Evolutionary conservation across 2,888 invertebrate genomes (phyloP).

Genomic region (Antitype chi): DNA sequence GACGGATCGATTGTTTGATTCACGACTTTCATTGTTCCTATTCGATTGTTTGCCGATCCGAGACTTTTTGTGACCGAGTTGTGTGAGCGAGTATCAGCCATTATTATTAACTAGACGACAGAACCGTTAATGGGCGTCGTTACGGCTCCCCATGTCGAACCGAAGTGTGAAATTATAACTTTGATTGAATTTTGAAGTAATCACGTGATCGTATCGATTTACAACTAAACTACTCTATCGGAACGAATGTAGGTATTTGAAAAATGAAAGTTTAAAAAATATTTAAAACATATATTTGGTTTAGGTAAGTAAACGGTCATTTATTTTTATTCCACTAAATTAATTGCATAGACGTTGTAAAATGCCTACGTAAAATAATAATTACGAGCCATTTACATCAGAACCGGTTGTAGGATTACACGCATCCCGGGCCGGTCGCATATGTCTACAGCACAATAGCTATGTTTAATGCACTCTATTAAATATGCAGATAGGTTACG

Average conservation of each 20-base stretch:
- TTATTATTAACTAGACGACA: constrained; percentile 71
- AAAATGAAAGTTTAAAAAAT: background rate
- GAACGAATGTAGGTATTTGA: background rate
- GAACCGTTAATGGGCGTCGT: constrained; percentile 59
- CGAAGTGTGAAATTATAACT: constrained; percentile 58
- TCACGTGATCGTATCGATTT: constrained; percentile 42
- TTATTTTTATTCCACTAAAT: background rate
- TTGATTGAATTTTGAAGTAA: constrained; percentile 40
- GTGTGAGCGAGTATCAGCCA: constrained; percentile 66
- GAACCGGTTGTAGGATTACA: constrained; percentile 73
- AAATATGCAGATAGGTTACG: constrained; percentile 82
- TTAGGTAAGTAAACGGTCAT: background rate
- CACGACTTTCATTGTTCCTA: constrained; percentile 83
- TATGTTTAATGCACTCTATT: constrained; percentile 79
- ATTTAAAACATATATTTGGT: background rate
- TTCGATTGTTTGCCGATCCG: constrained; percentile 76
- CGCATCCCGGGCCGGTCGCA: constrained; percentile 63
- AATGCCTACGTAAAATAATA: constrained; percentile 62
- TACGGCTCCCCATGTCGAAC: constrained; percentile 51
- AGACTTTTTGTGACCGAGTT: constrained; percentile 71
- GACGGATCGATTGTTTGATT: constrained; percentile 88
- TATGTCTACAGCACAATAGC: constrained; percentile 73
- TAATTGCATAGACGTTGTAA: background rate
- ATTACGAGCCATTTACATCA: constrained; percentile 63
- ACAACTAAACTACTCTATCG: background rate